Conservation (phyloP, 2,888 invertebrate genomes). For the Dryobotodes eremita region DNA sequence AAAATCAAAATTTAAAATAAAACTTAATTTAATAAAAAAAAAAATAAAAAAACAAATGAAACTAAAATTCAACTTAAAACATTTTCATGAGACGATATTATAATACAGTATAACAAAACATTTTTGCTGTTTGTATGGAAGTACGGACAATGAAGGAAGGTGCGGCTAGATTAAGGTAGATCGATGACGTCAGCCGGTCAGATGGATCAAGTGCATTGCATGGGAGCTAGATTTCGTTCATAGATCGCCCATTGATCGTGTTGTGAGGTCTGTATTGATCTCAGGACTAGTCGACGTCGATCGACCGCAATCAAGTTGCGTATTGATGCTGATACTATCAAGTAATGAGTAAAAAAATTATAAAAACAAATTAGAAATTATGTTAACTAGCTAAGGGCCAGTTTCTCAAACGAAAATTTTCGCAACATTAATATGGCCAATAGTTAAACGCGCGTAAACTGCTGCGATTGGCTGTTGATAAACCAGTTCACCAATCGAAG, state of each 20-base stretch:
- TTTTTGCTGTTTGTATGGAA: constrained; percentile 44
- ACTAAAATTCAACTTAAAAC: not conserved
- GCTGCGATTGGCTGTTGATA: not conserved
- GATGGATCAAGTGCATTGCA: not conserved
- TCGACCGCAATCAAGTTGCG: not conserved
- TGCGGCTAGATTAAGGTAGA: not conserved
- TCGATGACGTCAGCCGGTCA: not conserved
- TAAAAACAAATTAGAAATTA: not conserved
- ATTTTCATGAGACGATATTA: not conserved
- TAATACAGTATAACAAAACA: constrained; percentile 37
- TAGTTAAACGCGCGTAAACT: not conserved
- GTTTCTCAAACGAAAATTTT: not conserved
- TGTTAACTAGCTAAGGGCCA: not conserved
- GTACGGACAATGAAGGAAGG: not conserved
- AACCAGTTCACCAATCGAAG: not conserved
- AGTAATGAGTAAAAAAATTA: not conserved
- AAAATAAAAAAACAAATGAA: not conserved
- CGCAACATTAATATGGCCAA: not conserved
- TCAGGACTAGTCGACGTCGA: too few relatives aligned
- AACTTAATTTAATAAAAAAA: not conserved
- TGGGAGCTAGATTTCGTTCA: too few relatives aligned
- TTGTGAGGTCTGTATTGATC: not conserved
- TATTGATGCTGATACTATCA: not conserved
- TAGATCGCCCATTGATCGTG: too few relatives aligned
- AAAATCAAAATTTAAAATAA: not conserved